A percentile compares a stretch with the other conserved stretches of the same genome.
Conservation (phyloP, 2,113 vertebrate species). For the Istiophorus platypterus region DNA sequence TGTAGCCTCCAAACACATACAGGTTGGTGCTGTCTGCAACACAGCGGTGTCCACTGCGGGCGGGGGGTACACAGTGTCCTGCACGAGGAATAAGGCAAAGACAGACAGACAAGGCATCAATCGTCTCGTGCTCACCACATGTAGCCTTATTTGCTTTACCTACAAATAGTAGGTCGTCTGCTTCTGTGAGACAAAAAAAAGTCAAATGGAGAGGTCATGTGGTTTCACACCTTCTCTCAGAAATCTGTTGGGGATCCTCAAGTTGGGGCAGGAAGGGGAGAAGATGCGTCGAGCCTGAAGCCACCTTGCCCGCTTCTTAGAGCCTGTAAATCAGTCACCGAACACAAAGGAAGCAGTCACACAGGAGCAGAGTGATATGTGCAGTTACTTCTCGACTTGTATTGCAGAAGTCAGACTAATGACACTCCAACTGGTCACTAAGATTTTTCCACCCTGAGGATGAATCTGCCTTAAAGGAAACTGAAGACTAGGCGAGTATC, state of each 20-base stretch:
- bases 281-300: constrained; percentile 88
- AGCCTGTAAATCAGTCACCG: constrained; percentile 68
- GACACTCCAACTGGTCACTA: too few relatives aligned
- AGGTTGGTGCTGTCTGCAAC: constrained; percentile 94
- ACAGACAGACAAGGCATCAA: neutral
- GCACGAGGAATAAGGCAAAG: neutral
- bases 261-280: constrained; percentile 86
- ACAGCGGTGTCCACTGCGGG: constrained; percentile 96
- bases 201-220: neutral
- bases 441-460: too few relatives aligned
- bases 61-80: constrained; percentile 93
- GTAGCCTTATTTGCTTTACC: neutral
- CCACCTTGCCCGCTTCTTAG: constrained; percentile 87
- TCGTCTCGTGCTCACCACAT: neutral
- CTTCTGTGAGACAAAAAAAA: too few relatives aligned
- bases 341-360: neutral
- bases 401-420: neutral
- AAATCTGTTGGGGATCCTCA: constrained; percentile 88
- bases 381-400: neutral
- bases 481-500: too few relatives aligned
- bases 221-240: constrained; percentile 85
- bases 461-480: too few relatives aligned
- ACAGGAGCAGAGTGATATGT: neutral
- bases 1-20: constrained; percentile 98
- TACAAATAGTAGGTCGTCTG: neutral